These are phyloP conservation scores for Epizoanthus ramosus DNA, from an alignment of 92 coral and sea anemone species.

Conservation along the genomic window DNA sequence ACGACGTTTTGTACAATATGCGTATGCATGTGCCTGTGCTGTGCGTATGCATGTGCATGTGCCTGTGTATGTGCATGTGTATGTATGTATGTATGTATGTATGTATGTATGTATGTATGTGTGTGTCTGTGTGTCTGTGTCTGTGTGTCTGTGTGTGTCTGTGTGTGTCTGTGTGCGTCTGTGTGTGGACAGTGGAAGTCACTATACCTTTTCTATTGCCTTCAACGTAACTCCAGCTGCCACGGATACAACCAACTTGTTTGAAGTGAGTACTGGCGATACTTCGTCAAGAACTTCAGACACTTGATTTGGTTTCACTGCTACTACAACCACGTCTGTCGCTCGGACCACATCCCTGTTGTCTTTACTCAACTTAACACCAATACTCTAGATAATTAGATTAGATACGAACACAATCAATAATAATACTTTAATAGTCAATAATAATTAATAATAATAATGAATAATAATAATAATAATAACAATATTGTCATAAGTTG, in stretches of 20 bases:
- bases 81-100: no score
- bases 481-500: no score
- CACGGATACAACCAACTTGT: conserved; percentile 53
- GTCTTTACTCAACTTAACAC: conserved; percentile 44
- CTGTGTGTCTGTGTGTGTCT: background rate
- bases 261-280: conserved; percentile 46
- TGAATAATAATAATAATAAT: no score
- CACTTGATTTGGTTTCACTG: conserved; percentile 56
- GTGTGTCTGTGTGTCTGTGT: no score
- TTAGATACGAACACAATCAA: no score
- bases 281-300: conserved; percentile 49
- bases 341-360: conserved; percentile 52
- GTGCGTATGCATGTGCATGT: no score
- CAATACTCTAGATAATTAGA: conserved; percentile 41
- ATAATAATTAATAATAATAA: no score
- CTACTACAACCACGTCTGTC: conserved; percentile 51
- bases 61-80: no score
- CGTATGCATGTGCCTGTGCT: no score
- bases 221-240: conserved; percentile 59
- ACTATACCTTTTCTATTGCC: conserved; percentile 54
- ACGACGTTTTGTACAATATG: no score
- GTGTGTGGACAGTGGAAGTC: background rate
- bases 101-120: no score
- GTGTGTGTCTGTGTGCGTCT: background rate
- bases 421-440: no score